A percentile compares a stretch with the other conserved stretches of the same genome.
phyloP scores from a whole-genome alignment of 1,140 invertebrate genomes.

The Nephila pilipes region DNA sequence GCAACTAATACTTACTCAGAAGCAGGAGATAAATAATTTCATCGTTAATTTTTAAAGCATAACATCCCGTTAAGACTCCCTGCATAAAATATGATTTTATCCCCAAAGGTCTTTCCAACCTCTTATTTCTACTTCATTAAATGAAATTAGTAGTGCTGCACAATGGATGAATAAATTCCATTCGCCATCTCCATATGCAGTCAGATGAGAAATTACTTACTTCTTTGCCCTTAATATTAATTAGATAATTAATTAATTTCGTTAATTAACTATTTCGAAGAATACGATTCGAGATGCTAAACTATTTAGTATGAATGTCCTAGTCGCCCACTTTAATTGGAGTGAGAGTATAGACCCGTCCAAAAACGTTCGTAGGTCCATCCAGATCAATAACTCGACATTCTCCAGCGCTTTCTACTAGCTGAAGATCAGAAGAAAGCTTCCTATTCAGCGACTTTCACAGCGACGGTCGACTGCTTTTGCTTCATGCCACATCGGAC shows the following conservation, averaged over 20 bases:
- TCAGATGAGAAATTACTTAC: neutral
- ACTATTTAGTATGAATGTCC: neutral
- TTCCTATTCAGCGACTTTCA: neutral
- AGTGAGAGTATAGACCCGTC: neutral
- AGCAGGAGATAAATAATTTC: too few species aligned
- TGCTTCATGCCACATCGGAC: constrained; percentile 5
- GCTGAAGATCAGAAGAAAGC: neutral
- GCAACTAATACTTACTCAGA: too few species aligned
- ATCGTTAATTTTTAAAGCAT: too few species aligned
- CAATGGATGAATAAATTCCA: neutral
- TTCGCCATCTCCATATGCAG: neutral
- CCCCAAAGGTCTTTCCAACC: neutral
- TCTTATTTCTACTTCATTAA: neutral
- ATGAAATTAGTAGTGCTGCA: neutral
- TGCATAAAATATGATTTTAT: neutral
- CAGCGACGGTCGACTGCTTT: neutral
- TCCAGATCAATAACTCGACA: constrained; percentile 16
- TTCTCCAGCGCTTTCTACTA: neutral
- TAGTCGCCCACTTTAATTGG: neutral
- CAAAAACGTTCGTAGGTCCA: neutral
- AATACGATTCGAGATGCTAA: neutral
- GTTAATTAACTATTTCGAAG: neutral
- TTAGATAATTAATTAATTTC: constrained; percentile 19
- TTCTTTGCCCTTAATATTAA: neutral
- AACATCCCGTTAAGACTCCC: neutral